Base-by-base conservation (phyloP, 2,797 vertebrate genomes). In the Myotis daubentonii region DNA sequence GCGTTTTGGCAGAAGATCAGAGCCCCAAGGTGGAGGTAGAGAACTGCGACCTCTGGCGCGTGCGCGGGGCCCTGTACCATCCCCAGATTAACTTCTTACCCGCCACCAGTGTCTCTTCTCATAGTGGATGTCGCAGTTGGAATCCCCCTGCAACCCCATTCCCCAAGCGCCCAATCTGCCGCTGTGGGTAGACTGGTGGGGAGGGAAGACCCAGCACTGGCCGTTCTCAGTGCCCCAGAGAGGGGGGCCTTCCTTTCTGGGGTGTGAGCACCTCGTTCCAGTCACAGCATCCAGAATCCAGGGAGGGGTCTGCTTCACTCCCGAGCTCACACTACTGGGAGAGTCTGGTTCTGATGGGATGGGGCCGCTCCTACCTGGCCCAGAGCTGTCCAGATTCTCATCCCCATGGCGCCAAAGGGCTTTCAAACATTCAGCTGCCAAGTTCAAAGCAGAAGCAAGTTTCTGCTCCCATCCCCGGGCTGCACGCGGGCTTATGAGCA, bases 341-440 rank as follows among this genome's bases (percentile, higher is more conserved):
- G 44, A 3, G 12, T 60, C 94, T 89, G 84, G 94, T 90, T 95
- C 51, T 22, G 72, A 38, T 87, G 1, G 87, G 96, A 72, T 23
- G 3, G 2, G 23, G 49, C 23, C 5, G 1, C 60, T 30, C 47
- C 30, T 33, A 28, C 41, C 93, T 80, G 87, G 79, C 38, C 65
- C 71, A 9, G 23, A 53, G 36, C 74, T 76, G 51, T 9, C 33
- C 2, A 1, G 51, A n/a, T 53, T 68, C 71, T 82, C 72, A 83
- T 62, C 79, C 36, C 44, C 4, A 4, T 11, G 0, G n/a, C 85
- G 57, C 89, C 2, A 20, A 81, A 87, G 13, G 76, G 55, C 68
- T 89, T 49, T 38, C 22, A 6, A 8, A 80, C 38, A 49, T 12
- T 70, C 33, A 17, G 3, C 44, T 20, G 47, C 16, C 85, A 68